Evolutionary conservation across 2,797 vertebrate genomes (phyloP).

Genomic region (Coccyzus lansbergi): DNA sequence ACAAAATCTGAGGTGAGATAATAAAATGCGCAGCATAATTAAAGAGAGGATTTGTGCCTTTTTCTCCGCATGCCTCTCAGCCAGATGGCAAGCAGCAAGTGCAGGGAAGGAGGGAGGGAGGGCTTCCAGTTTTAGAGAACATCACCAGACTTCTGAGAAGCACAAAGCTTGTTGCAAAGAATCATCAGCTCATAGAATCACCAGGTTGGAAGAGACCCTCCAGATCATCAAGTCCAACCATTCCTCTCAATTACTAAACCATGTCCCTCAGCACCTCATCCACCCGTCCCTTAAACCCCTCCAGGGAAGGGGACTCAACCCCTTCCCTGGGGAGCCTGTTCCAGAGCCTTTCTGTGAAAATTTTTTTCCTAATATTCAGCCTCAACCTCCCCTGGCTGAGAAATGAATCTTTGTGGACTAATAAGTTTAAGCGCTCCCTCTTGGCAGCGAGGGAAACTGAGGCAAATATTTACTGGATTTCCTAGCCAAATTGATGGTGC

Average conservation of each 20-base stretch:
- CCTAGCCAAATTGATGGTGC: background rate
- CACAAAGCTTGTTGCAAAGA: background rate
- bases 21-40: conserved; percentile 59
- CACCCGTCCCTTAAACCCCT: too few species aligned
- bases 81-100: background rate
- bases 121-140: background rate
- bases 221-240: too few species aligned
- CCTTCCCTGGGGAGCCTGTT: too few species aligned
- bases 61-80: background rate
- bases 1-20: conserved; percentile 57
- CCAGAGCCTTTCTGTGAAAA: too few species aligned
- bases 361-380: too few species aligned
- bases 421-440: background rate
- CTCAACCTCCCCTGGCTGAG: too few species aligned
- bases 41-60: conserved; percentile 35
- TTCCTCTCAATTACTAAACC: too few species aligned
- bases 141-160: background rate
- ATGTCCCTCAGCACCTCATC: too few species aligned
- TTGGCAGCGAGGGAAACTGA: background rate
- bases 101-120: conserved; percentile 16
- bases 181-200: too few species aligned
- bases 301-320: too few species aligned
- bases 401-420: background rate
- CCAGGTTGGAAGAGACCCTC: too few species aligned
- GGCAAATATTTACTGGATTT: background rate